Evolutionary conservation across 2,797 vertebrate species (phyloP), one percentile per base, ranked within the genome.

Genomic region (Enoplosus armatus): DNA sequence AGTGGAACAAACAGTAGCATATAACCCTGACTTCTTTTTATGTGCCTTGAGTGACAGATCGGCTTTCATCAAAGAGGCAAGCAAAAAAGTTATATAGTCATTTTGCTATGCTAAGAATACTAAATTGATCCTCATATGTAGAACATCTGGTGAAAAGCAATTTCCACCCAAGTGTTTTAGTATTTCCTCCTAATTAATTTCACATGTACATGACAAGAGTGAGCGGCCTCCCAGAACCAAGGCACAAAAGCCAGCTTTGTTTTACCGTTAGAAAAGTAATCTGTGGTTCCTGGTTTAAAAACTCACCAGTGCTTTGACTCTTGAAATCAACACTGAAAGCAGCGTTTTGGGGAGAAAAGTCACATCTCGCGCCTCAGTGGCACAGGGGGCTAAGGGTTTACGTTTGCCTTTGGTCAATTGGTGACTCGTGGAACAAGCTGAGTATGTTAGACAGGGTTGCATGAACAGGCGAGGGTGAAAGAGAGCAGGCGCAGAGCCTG

Each of bases 101-200:
- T 95, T 94, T 93, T 79, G 87, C 93, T 89, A 87, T 83, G 85
- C 91, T 93, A 92, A 89, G 90, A 94, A 94, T 93, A 92, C 92
- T 89, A 94, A 94, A 95, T 95, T 92, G 93, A 95, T 95, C 93
- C 94, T 96, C 94, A 95, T 94, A 95, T 95, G 94, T 82, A 83
- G 90, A 95, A 95, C 95, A 96, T 96, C 95, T 96, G 95, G 95
- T 92, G 92, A 95, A 95, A 95, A 95, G 94, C 93, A 95, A 96
- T 96, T 96, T 96, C 94, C 95, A 96, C 93, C 93, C 91, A 91
- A 96, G 95, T 95, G 94, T 96, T 96, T 96, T 96, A 95, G 95
- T 96, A 95, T 96, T 96, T 96, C 95, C 94, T 95, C 93, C 91
- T 96, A 96, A 96, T 96, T 96, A 96, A 96, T 95, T 96, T 96